A percentile compares a stretch with the other conserved stretches of the same genome.
Conservation (phyloP, 92 coral and sea anemone genomes). For the Siderastrea siderea region DNA sequence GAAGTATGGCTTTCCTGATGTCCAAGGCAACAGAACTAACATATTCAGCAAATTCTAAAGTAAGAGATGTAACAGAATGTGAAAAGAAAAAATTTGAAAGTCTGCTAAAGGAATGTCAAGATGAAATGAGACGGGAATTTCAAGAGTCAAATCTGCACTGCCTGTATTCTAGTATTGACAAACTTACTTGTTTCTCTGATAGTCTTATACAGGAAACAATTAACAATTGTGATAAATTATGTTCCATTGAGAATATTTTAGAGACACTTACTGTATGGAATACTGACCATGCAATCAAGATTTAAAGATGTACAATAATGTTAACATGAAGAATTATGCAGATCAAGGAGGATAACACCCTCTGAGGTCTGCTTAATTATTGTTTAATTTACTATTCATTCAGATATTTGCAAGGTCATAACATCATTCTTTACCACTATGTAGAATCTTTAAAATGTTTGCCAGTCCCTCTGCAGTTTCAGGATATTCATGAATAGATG, state of each 20-base stretch:
- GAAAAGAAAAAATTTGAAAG: not conserved
- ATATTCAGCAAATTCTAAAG: too few species aligned
- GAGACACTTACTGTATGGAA: slow-evolving; percentile 38
- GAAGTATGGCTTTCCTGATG: too few species aligned
- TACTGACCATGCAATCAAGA: slow-evolving; percentile 45
- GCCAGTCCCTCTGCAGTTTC: too few species aligned
- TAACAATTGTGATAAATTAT: slow-evolving; percentile 29
- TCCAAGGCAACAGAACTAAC: too few species aligned
- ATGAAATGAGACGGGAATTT: slow-evolving; percentile 1
- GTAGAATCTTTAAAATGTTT: too few species aligned
- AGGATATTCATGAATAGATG: too few species aligned
- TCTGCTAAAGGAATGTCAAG: slow-evolving; percentile 10
- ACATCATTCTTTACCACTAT: too few species aligned
- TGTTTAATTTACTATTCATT: not conserved
- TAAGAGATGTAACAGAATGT: slow-evolving; percentile 9
- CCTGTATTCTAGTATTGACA: not conserved
- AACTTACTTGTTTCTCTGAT: slow-evolving; percentile 41
- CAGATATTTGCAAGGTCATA: not conserved
- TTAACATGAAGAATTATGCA: not conserved
- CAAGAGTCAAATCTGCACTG: slow-evolving; percentile 19
- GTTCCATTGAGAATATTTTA: slow-evolving; percentile 45
- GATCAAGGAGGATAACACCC: not conserved
- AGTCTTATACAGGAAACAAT: slow-evolving; percentile 18
- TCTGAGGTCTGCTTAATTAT: not conserved
- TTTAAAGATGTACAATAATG: slow-evolving; percentile 38